phyloP scores from a whole-genome alignment of 1,140 invertebrate species.

The Diabrotica virgifera region DNA sequence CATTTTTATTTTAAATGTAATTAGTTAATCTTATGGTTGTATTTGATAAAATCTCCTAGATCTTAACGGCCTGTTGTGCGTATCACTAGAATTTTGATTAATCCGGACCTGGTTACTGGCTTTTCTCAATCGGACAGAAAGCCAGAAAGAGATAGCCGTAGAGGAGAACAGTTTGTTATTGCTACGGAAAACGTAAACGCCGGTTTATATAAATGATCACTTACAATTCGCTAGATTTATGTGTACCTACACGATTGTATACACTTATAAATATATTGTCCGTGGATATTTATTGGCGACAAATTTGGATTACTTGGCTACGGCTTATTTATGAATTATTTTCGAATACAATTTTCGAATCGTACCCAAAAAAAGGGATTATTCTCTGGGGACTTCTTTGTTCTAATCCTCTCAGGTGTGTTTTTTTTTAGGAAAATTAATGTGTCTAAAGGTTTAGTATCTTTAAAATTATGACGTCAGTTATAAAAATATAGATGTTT shows the following conservation, averaged over 20 bases:
- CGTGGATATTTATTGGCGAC: conserved; percentile 18
- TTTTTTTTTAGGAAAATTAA: too few relatives aligned
- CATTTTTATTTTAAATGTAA: too few relatives aligned
- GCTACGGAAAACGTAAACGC: conserved; percentile 19
- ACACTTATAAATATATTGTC: conserved; percentile 21
- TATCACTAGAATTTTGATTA: too few relatives aligned
- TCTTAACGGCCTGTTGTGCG: too few relatives aligned
- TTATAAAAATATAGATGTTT: too few relatives aligned
- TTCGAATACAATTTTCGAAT: conserved; percentile 4
- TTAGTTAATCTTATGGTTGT: too few relatives aligned
- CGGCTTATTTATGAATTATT: conserved; percentile 12
- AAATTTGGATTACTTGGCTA: conserved; percentile 16
- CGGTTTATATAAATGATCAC: conserved; percentile 21
- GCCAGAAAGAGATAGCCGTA: background rate
- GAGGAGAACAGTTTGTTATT: conserved; percentile 14
- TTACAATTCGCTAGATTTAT: conserved; percentile 23
- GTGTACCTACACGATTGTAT: conserved; percentile 13
- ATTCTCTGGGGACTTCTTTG: too few relatives aligned
- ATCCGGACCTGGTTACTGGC: background rate
- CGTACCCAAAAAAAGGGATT: background rate
- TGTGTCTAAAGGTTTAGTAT: too few relatives aligned
- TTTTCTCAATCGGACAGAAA: background rate
- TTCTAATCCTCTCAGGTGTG: too few relatives aligned
- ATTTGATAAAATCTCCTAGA: too few relatives aligned
- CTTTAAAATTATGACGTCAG: too few relatives aligned